Evolutionary conservation across 2,888 invertebrate genomes (phyloP), one percentile per base, ranked within the genome.

Genomic region (Siphlonurus alternatus): DNA sequence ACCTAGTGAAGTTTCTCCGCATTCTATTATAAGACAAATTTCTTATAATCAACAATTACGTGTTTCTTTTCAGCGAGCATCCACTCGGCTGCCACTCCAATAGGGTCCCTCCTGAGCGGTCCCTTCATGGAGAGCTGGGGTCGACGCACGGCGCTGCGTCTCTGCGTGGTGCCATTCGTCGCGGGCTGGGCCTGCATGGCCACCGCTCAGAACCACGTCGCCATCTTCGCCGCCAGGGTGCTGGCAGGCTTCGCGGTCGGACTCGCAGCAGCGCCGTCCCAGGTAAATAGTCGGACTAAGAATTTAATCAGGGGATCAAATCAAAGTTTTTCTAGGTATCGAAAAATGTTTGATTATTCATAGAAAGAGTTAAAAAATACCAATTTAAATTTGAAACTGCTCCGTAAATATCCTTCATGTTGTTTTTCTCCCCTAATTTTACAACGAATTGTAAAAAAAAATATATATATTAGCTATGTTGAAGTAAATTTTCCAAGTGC

Each of bases 21-120:
- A n/a, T n/a, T n/a, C n/a, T n/a, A n/a, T n/a, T n/a, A n/a, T n/a
- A n/a, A n/a, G n/a, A n/a, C n/a, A n/a, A n/a, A n/a, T n/a, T n/a
- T n/a, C n/a, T n/a, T n/a, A n/a, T n/a, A n/a, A n/a, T n/a, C n/a
- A n/a, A n/a, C n/a, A n/a, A n/a, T n/a, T n/a, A n/a, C n/a, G n/a
- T n/a, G n/a, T n/a, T n/a, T n/a, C n/a, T n/a, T n/a, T 72, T 7
- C 76, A 89, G 89, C 88, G 2, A 87, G 88, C 70, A 82, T 89
- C 15, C 89, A 89, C 72, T 88, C 88, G 25, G 82, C 87, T 64
- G 87, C 88, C 0, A 87, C 88, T 0, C 89, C 89, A 0, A 71
- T 88, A 0, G 89, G 88, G 1, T 84, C 88, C 0, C 75, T 89
- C 70, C 69, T 86, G 51, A 86, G 88, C 0, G 89, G 88, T 0